Percentiles rank a stretch among this genome's conserved stretches.
Evolutionary conservation across 2,113 vertebrate genomes (phyloP).

Genomic region (Accipiter virgatus): DNA sequence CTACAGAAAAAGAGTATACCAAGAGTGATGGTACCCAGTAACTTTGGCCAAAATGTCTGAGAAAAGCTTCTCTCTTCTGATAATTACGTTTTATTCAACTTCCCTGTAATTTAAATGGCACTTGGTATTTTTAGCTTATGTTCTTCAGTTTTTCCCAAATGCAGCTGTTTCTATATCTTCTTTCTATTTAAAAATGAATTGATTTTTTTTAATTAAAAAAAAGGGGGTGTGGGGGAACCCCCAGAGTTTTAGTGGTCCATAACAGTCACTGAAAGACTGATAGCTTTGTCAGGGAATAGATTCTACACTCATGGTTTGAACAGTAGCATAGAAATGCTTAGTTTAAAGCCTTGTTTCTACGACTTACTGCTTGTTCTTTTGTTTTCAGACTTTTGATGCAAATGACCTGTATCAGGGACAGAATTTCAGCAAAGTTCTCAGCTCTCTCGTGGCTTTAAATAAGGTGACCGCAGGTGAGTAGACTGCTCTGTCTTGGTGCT

Average conservation of each 20-base stretch:
- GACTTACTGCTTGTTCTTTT: neutral
- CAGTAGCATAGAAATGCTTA: neutral
- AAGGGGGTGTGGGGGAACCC: no score
- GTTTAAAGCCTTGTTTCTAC: neutral
- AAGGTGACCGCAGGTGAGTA: constrained; percentile 95
- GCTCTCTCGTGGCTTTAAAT: constrained; percentile 92
- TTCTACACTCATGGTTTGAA: neutral
- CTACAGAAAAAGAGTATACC: neutral
- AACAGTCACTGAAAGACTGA: neutral
- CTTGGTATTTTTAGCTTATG: neutral
- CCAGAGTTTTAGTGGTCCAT: rapidly evolving
- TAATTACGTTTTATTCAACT: neutral
- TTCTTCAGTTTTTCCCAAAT: neutral
- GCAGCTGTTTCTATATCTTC: neutral
- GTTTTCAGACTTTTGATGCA: constrained; percentile 91
- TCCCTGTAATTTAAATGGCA: neutral
- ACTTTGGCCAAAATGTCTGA: neutral
- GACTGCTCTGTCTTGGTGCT: neutral
- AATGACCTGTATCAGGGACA: constrained; percentile 95
- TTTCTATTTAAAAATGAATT: neutral
- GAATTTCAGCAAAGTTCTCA: constrained; percentile 95
- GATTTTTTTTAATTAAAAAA: no score
- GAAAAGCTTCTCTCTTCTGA: neutral
- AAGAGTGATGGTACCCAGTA: neutral
- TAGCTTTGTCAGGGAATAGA: neutral